Evolutionary conservation across 2,797 vertebrate species (phyloP).

Genomic region (Lophius americanus): DNA sequence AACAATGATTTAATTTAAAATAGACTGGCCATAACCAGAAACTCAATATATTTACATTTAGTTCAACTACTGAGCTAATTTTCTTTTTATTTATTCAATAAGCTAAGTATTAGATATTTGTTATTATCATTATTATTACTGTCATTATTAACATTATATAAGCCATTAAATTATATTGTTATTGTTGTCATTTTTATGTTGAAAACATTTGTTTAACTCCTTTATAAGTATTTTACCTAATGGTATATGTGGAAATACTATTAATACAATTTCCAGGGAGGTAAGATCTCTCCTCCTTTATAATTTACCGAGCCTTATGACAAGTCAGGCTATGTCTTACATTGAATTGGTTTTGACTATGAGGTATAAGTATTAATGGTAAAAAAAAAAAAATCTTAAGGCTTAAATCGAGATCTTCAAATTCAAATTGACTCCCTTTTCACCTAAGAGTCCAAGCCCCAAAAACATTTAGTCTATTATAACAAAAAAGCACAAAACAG

Average conservation of each 20-base stretch:
- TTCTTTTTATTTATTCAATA: not conserved
- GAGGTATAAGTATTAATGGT: too few relatives aligned
- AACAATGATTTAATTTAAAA: not conserved
- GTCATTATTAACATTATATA: too few relatives aligned
- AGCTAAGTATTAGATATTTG: not conserved
- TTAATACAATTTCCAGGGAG: not conserved
- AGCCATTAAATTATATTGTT: too few relatives aligned
- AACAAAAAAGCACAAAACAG: too few relatives aligned
- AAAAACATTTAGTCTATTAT: too few relatives aligned
- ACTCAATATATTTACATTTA: not conserved
- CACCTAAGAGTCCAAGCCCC: not conserved
- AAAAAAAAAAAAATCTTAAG: too few relatives aligned
- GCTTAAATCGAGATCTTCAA: not conserved
- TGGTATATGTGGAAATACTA: not conserved
- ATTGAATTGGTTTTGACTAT: too few relatives aligned
- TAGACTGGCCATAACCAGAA: not conserved
- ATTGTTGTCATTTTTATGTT: too few relatives aligned
- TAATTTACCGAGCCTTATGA: too few relatives aligned
- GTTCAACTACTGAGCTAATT: not conserved
- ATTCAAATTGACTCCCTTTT: not conserved
- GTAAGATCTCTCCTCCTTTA: not conserved
- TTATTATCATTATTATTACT: too few relatives aligned
- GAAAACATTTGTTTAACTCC: not conserved
- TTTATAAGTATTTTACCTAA: not conserved
- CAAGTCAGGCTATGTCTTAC: too few relatives aligned